Evolutionary conservation across 2,797 vertebrate species (phyloP).

Genomic region (Ctenochaetus hawaiiensis): DNA sequence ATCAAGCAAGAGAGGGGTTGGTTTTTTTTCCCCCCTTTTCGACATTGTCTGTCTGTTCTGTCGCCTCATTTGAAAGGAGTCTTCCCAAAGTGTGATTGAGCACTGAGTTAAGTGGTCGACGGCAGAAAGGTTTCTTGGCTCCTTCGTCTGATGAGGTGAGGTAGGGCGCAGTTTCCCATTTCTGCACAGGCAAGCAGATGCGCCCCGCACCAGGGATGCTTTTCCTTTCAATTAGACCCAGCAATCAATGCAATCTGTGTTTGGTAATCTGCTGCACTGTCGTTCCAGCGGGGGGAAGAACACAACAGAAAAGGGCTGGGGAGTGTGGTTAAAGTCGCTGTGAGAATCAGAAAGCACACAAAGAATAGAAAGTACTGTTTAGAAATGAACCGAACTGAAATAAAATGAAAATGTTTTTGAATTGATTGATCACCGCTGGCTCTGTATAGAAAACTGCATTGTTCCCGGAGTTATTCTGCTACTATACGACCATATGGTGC

Average conservation of each 20-base stretch:
- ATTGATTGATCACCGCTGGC: slow-evolving; percentile 28
- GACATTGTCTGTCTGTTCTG: slow-evolving; percentile 54
- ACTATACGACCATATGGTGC: slow-evolving; percentile 48
- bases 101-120: slow-evolving; percentile 69
- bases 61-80: slow-evolving; percentile 64
- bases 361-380: slow-evolving; percentile 38
- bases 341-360: slow-evolving; percentile 4
- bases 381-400: slow-evolving; percentile 5
- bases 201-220: slow-evolving; percentile 67
- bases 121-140: slow-evolving; percentile 66
- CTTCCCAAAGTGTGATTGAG: slow-evolving; percentile 77
- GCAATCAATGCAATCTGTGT: slow-evolving; percentile 83
- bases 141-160: slow-evolving; percentile 78
- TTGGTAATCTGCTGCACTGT: slow-evolving; percentile 74
- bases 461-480: slow-evolving; percentile 38
- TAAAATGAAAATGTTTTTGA: slow-evolving; percentile 22
- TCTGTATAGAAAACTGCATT: slow-evolving; percentile 20
- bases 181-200: slow-evolving; percentile 77
- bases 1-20: slow-evolving; percentile 13
- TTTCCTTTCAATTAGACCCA: slow-evolving; percentile 82
- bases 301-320: slow-evolving; percentile 29
- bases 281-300: slow-evolving; percentile 45
- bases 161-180: slow-evolving; percentile 70
- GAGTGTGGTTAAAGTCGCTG: slow-evolving; percentile 32
- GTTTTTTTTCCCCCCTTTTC: slow-evolving; percentile 14